These are phyloP conservation scores for Agriopis aurantiaria DNA, from an alignment of 2,888 invertebrate species.

Conservation along the genomic window DNA sequence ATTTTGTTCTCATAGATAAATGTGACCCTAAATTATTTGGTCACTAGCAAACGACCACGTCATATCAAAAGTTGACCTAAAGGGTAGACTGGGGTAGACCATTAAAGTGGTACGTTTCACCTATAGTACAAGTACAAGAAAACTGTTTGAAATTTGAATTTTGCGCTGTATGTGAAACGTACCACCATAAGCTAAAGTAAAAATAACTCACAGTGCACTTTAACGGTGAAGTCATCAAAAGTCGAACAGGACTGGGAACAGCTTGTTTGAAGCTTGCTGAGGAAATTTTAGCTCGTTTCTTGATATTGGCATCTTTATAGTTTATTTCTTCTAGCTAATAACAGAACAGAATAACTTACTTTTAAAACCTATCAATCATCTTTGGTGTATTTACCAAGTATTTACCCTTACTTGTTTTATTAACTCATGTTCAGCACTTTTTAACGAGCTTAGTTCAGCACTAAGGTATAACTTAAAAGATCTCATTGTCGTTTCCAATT, in stretches of 20 bases:
- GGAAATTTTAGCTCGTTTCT: constrained; percentile 47
- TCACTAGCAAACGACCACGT: no score
- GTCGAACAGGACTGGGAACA: constrained; percentile 73
- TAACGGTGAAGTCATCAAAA: constrained; percentile 70
- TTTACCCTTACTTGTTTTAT: constrained; percentile 53
- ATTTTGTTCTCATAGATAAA: no score
- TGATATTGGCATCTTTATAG: constrained; percentile 39
- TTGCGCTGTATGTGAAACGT: no score
- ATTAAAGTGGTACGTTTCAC: no score
- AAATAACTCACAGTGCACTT: constrained; percentile 65
- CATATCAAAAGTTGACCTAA: no score
- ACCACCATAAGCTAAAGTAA: no score
- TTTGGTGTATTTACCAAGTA: background rate
- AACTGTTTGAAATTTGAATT: no score
- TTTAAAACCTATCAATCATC: background rate
- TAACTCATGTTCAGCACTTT: constrained; percentile 56
- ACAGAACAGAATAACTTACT: background rate
- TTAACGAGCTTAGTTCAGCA: constrained; percentile 57
- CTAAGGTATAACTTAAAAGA: constrained; percentile 59
- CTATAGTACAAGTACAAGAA: no score
- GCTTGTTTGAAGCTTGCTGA: constrained; percentile 63
- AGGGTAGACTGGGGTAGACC: no score
- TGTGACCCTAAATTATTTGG: no score
- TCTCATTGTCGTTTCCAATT: constrained; percentile 68
- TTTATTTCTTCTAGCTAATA: constrained; percentile 51